phyloP scores from a whole-genome alignment of 92 coral and sea anemone genomes.

The Parazoanthus swiftii region DNA sequence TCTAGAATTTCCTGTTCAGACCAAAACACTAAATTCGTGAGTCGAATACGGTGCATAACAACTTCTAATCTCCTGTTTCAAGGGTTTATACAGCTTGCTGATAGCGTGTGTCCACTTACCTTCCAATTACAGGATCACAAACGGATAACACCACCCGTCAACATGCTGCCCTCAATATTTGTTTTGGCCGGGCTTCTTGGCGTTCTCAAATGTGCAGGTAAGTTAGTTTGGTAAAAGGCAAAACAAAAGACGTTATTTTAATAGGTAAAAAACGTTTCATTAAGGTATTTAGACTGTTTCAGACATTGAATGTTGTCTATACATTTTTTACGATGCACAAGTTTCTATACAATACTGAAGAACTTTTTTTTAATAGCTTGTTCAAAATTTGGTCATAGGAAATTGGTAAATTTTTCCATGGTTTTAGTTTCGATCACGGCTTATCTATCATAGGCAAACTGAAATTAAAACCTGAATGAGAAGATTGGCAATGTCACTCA shows the following conservation, averaged over 20 bases:
- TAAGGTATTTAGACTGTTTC: too few species aligned
- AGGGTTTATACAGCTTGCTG: constrained; percentile 23
- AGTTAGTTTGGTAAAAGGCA: not conserved
- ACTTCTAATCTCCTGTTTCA: not conserved
- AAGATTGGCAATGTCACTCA: too few species aligned
- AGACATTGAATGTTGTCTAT: too few species aligned
- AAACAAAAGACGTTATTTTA: not conserved
- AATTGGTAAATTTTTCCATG: too few species aligned
- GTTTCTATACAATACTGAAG: too few species aligned
- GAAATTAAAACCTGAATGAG: too few species aligned
- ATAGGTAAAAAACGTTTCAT: too few species aligned
- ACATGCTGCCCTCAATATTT: not conserved
- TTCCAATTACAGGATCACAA: constrained; percentile 9
- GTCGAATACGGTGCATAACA: not conserved
- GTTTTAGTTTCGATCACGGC: too few species aligned
- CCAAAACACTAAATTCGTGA: not conserved
- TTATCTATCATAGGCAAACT: too few species aligned
- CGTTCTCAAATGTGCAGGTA: not conserved
- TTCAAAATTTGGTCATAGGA: too few species aligned
- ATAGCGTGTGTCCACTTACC: not conserved
- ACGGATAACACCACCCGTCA: not conserved
- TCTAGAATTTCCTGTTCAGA: constrained; percentile 14
- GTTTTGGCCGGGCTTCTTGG: not conserved
- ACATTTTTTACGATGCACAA: too few species aligned
- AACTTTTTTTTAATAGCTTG: too few species aligned